phyloP scores from a whole-genome alignment of 2,797 vertebrate genomes.

The Trachops cirrhosus region DNA sequence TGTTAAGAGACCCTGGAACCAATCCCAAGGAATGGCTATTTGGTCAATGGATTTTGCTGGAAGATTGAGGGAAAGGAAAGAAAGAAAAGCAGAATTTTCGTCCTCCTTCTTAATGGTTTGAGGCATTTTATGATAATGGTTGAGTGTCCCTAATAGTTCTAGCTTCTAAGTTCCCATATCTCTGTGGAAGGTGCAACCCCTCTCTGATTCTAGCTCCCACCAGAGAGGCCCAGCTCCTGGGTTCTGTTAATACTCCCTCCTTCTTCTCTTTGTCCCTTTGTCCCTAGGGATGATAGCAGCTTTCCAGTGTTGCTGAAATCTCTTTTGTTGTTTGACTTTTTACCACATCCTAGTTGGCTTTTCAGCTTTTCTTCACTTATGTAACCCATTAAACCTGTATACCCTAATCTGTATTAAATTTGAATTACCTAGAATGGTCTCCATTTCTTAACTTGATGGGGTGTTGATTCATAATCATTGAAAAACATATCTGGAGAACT shows the following conservation, averaged over 20 bases:
- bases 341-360: background rate
- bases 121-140: background rate
- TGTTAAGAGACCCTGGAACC: background rate
- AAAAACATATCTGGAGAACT: background rate
- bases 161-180: background rate
- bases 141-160: too few relatives aligned
- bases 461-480: background rate
- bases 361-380: background rate
- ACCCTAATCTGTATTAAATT: background rate
- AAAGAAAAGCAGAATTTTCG: background rate
- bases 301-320: background rate
- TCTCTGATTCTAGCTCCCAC: background rate
- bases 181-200: background rate
- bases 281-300: background rate
- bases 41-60: background rate
- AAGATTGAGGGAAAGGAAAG: background rate
- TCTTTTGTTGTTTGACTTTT: background rate
- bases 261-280: background rate
- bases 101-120: background rate
- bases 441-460: background rate
- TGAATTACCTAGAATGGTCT: background rate
- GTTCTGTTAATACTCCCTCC: background rate
- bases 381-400: background rate
- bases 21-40: background rate
- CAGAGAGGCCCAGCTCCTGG: rapidly evolving